phyloP scores from a whole-genome alignment of 23 tunicate genomes.

The Botrylloides violaceus region DNA sequence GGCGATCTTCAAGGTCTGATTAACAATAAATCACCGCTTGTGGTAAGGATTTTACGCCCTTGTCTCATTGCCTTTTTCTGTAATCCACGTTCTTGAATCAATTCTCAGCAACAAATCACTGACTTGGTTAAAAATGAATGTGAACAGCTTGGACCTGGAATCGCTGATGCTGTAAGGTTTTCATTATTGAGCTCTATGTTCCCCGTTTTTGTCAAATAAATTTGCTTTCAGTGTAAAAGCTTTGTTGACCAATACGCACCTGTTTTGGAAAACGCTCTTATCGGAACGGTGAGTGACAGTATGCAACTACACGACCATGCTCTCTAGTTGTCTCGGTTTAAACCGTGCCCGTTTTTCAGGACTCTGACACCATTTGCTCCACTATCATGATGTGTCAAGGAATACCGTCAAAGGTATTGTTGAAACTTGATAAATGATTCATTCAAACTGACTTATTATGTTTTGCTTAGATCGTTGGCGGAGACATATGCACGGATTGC shows the following conservation, averaged over 20 bases:
- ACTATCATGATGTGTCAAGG: constrained; percentile 61
- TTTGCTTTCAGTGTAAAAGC: constrained; percentile 51
- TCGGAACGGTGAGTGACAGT: constrained; percentile 68
- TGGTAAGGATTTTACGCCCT: constrained; percentile 45
- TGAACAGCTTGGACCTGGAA: constrained; percentile 51
- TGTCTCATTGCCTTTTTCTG: no score
- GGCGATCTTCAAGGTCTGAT: constrained; percentile 59
- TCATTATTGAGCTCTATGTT: neutral
- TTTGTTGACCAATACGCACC: constrained; percentile 51
- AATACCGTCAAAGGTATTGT: no score
- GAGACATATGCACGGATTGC: constrained; percentile 71
- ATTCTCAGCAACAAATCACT: constrained; percentile 38
- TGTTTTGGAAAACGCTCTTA: constrained; percentile 48
- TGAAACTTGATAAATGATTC: no score
- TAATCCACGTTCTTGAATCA: no score
- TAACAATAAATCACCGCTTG: constrained; percentile 37
- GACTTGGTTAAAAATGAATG: constrained; percentile 68
- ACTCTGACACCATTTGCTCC: constrained; percentile 55
- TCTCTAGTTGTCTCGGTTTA: neutral
- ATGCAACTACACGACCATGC: neutral
- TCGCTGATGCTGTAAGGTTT: constrained; percentile 35
- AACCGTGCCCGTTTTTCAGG: constrained; percentile 8
- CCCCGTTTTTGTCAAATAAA: neutral
- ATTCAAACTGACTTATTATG: no score
- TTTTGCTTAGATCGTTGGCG: constrained; percentile 3